Conservation (phyloP, 2,797 vertebrate genomes). For the Meriones psammophilus region DNA sequence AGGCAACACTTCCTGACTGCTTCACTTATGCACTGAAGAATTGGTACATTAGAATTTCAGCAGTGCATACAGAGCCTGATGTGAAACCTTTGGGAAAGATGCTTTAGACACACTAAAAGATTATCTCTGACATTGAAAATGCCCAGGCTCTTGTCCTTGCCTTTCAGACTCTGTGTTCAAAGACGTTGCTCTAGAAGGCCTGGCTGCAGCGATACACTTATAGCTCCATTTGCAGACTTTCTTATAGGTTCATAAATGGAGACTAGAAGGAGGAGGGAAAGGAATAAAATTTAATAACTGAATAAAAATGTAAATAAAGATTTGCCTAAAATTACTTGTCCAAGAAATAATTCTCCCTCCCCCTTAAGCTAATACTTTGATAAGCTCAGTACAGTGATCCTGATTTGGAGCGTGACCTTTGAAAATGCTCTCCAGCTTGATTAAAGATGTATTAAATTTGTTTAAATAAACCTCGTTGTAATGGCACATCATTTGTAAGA, state of each 20-base stretch:
- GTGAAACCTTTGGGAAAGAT: conserved; percentile 73
- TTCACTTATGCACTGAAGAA: conserved; percentile 66
- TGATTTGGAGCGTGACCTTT: conserved; percentile 99
- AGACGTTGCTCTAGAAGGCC: conserved; percentile 89
- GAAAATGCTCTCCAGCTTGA: conserved; percentile 98
- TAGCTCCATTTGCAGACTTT: conserved; percentile 91
- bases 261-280: conserved; percentile 91
- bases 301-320: conserved; percentile 99
- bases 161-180: conserved; percentile 86
- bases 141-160: conserved; percentile 81
- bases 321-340: conserved; percentile 99
- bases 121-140: conserved; percentile 82
- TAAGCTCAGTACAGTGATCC: conserved; percentile 94
- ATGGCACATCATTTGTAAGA: conserved; percentile 99
- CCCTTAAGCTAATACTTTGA: conserved; percentile 97
- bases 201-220: conserved; percentile 89
- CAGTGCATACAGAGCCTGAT: conserved; percentile 73
- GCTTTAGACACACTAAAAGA: conserved; percentile 81
- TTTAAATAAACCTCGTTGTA: conserved; percentile 99
- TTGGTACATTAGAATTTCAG: conserved; percentile 79
- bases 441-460: conserved; percentile 99
- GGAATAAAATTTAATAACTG: conserved; percentile 99
- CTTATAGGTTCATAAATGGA: conserved; percentile 95
- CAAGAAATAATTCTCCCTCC: conserved; percentile 97
- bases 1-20: conserved; percentile 62